These are phyloP conservation scores for Morelia viridis DNA, from an alignment of 2,797 vertebrate genomes.

Conservation along the genomic window DNA sequence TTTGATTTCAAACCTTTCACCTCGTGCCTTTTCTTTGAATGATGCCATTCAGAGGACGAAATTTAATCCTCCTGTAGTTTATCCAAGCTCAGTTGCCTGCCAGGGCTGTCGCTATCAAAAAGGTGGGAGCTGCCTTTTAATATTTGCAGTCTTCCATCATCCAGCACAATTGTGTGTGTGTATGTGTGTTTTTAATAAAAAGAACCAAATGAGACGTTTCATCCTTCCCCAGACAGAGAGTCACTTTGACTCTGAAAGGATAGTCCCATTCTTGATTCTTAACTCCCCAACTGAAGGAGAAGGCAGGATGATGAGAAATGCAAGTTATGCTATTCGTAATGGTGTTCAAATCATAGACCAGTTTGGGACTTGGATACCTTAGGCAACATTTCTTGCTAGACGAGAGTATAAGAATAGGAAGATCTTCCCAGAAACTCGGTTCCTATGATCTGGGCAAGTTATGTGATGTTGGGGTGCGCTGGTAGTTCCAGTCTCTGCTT, in stretches of 20 bases:
- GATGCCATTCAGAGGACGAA: slow-evolving; percentile 56
- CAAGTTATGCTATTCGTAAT: no score
- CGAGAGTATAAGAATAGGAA: no score
- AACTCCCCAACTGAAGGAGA: not conserved
- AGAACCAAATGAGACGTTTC: not conserved
- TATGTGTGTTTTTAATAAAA: no score
- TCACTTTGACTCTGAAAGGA: not conserved
- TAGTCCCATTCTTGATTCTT: no score
- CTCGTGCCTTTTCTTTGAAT: slow-evolving; percentile 49
- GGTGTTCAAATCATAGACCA: no score
- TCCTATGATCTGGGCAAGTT: no score
- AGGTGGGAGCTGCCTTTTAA: slow-evolving; percentile 34
- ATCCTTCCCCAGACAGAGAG: not conserved
- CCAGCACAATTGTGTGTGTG: not conserved
- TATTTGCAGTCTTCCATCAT: slow-evolving; percentile 38
- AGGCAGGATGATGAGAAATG: not conserved
- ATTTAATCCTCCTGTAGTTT: slow-evolving; percentile 40
- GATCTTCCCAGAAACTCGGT: no score
- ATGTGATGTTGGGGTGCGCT: no score
- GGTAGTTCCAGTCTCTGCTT: no score
- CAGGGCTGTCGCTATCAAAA: slow-evolving; percentile 10
- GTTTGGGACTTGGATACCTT: no score
- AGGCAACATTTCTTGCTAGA: no score
- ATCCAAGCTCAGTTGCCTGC: slow-evolving; percentile 27
- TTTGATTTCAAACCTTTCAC: slow-evolving; percentile 46